These are phyloP conservation scores for Chionomys nivalis DNA, from an alignment of 2,113 vertebrate species.

Conservation along the genomic window DNA sequence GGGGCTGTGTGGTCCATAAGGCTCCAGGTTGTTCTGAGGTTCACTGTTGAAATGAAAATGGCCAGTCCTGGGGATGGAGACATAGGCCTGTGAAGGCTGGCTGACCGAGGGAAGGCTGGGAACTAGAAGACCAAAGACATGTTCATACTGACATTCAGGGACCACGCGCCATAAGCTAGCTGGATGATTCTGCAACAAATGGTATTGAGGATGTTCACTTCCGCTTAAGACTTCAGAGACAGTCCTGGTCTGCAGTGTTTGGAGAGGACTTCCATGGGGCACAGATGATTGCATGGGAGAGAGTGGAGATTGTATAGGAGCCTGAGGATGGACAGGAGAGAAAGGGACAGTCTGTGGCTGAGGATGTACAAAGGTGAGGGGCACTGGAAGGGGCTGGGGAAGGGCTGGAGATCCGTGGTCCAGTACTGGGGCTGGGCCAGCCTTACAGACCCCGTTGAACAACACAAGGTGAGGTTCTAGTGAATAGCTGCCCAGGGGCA, in stretches of 20 bases:
- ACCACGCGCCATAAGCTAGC: neutral
- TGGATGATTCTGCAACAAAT: slow-evolving; percentile 27
- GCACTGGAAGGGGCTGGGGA: neutral
- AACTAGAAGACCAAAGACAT: neutral
- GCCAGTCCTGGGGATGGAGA: neutral
- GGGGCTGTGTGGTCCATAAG: neutral
- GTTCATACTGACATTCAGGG: neutral
- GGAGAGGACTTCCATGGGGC: neutral
- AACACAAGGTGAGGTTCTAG: neutral
- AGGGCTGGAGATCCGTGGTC: neutral
- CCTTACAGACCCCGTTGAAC: slow-evolving; percentile 53
- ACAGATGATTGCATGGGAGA: neutral
- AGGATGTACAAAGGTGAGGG: neutral
- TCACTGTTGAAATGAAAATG: neutral
- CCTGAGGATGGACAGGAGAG: neutral
- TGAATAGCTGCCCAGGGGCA: neutral
- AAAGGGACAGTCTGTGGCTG: neutral
- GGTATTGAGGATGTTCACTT: neutral
- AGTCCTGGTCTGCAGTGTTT: neutral
- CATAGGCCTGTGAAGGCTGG: neutral
- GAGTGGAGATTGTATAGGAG: neutral
- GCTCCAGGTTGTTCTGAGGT: neutral
- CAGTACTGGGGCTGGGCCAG: neutral
- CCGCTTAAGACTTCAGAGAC: neutral
- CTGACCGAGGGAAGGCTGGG: neutral